Conservation (phyloP, 2,797 vertebrate species). For the Delichon dasypus region DNA sequence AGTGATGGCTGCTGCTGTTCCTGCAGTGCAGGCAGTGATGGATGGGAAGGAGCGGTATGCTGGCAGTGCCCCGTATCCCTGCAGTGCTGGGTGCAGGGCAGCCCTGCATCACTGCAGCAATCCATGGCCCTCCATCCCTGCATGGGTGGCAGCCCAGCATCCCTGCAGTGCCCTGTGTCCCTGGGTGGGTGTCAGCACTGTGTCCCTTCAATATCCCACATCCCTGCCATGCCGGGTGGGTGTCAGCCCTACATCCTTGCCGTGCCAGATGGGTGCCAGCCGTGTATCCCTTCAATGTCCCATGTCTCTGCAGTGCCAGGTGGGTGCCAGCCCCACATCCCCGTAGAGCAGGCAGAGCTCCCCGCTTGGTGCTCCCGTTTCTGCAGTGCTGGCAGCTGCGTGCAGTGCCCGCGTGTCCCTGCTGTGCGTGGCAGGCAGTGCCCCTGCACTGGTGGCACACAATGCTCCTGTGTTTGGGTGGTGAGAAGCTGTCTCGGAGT, state of each 20-base stretch:
- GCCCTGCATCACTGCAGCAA: neutral
- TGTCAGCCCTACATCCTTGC: neutral
- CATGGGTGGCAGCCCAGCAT: neutral
- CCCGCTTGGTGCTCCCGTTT: neutral
- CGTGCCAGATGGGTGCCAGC: neutral
- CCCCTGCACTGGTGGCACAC: conserved; percentile 8
- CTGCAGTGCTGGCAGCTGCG: neutral
- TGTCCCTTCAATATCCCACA: neutral
- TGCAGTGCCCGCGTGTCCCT: neutral
- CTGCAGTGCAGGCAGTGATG: neutral
- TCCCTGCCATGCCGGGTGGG: neutral
- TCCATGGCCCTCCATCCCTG: neutral
- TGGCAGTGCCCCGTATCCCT: neutral
- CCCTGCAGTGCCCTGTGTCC: neutral
- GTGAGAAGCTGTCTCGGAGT: conserved; percentile 23
- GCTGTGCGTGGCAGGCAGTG: neutral
- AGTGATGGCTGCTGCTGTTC: neutral
- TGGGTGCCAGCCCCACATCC: neutral
- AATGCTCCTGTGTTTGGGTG: conserved; percentile 40
- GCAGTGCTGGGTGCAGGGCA: neutral
- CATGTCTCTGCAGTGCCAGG: neutral
- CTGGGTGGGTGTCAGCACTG: neutral
- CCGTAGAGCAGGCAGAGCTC: neutral
- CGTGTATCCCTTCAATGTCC: neutral
- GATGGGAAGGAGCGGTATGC: neutral